Evolutionary conservation across 2,888 invertebrate species (phyloP).

Genomic region (Drosophila formosana): DNA sequence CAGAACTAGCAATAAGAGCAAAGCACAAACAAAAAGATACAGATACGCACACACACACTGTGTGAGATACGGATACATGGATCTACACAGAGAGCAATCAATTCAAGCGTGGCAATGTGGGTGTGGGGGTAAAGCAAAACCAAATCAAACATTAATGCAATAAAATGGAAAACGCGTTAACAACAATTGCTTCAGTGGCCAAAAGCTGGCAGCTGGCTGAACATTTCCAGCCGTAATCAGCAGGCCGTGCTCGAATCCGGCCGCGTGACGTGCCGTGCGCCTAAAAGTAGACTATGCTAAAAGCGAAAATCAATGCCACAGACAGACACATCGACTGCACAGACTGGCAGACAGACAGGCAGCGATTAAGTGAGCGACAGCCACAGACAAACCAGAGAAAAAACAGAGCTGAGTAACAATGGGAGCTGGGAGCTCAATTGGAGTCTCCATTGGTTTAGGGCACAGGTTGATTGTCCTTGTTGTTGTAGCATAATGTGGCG

Average conservation of each 20-base stretch:
- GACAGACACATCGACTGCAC: conserved; percentile 27
- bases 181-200: conserved; percentile 76
- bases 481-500: conserved; percentile 43
- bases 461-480: conserved; percentile 34
- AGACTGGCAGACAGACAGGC: conserved; percentile 25
- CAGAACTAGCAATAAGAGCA: conserved; percentile 39
- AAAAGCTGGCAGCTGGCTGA: conserved; percentile 46
- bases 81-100: conserved; percentile 62
- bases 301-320: conserved; percentile 72
- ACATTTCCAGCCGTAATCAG: conserved; percentile 49
- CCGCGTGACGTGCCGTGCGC: conserved; percentile 51
- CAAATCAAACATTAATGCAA: conserved; percentile 83
- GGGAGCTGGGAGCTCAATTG: conserved; percentile 33
- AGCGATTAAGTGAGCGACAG: conserved; percentile 72
- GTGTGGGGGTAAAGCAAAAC: conserved; percentile 48
- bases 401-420: conserved; percentile 37
- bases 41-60: conserved; percentile 16
- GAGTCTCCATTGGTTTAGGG: conserved; percentile 19
- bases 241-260: conserved; percentile 27
- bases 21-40: conserved; percentile 23
- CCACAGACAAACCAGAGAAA: conserved; percentile 50
- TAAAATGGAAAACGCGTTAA: conserved; percentile 83
- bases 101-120: conserved; percentile 56
- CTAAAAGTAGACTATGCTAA: conserved; percentile 66
- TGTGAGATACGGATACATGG: conserved; percentile 36